These are phyloP conservation scores for Phallusia fumigata DNA, from an alignment of 23 tunicate genomes.

Conservation along the genomic window DNA sequence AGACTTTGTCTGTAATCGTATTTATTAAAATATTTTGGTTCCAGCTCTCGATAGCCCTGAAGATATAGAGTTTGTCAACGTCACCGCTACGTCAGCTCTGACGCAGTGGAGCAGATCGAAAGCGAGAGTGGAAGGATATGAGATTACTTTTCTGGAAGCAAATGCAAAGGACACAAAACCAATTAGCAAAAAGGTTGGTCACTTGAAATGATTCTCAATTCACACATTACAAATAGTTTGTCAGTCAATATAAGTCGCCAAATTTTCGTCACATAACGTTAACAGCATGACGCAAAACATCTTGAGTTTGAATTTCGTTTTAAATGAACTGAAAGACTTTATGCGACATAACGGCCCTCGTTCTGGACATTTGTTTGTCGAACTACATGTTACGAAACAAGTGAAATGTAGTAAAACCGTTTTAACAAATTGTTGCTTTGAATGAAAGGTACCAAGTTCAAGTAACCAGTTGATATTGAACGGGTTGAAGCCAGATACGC, in stretches of 20 bases:
- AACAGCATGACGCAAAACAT: too few species aligned
- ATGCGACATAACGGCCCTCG: too few species aligned
- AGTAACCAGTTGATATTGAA: background rate
- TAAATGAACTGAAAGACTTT: too few species aligned
- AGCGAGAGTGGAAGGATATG: conserved; percentile 15
- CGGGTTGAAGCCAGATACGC: conserved; percentile 10
- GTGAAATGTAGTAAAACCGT: background rate
- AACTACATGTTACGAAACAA: too few species aligned
- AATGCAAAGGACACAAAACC: background rate
- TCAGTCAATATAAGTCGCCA: too few species aligned
- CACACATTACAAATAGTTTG: too few species aligned
- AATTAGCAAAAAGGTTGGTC: background rate
- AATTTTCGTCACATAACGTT: background rate
- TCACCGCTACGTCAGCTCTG: conserved; percentile 19
- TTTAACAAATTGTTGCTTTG: background rate
- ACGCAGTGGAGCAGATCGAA: background rate
- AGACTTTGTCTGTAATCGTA: too few species aligned
- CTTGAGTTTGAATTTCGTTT: too few species aligned
- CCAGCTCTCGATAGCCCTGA: conserved; percentile 16
- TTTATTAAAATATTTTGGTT: background rate
- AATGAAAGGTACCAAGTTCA: background rate
- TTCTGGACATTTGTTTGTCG: too few species aligned
- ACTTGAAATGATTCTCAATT: too few species aligned
- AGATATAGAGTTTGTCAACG: conserved; percentile 17
- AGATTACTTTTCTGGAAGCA: background rate